Conservation (phyloP, 64 coral and sea anemone species). For the Hydrozoanthus tunicans region DNA sequence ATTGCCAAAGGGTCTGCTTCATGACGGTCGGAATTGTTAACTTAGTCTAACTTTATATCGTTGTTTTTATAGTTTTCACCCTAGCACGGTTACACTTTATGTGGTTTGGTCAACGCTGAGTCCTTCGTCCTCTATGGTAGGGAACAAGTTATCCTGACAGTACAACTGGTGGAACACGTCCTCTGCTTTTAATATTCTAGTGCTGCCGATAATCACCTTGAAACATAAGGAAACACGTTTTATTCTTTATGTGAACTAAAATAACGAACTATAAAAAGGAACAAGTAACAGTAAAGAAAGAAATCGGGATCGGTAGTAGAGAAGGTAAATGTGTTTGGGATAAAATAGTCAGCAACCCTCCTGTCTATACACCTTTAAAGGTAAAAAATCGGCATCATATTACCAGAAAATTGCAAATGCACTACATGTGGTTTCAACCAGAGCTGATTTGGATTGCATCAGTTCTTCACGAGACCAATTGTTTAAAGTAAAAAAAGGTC, state of each 20-base stretch:
- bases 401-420: too few relatives aligned
- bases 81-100: background rate
- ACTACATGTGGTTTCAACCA: too few relatives aligned
- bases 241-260: background rate
- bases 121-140: constrained; percentile 40
- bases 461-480: too few relatives aligned
- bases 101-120: background rate
- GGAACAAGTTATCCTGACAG: constrained; percentile 90
- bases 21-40: too few relatives aligned
- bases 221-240: background rate
- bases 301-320: background rate
- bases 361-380: too few relatives aligned
- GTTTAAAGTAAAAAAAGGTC: background rate
- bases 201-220: constrained; percentile 91
- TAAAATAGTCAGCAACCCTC: too few relatives aligned
- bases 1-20: too few relatives aligned
- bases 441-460: too few relatives aligned
- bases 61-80: background rate
- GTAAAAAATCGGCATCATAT: too few relatives aligned
- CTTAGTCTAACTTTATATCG: background rate
- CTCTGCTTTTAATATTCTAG: constrained; percentile 78
- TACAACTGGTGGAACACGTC: constrained; percentile 81
- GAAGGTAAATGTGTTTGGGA: too few relatives aligned
- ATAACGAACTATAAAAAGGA: too few relatives aligned
- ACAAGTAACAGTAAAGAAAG: background rate